A percentile compares a stretch with the other conserved stretches of the same genome.
Conservation (phyloP, 1,140 invertebrate genomes). For the Lucilia sericata region DNA sequence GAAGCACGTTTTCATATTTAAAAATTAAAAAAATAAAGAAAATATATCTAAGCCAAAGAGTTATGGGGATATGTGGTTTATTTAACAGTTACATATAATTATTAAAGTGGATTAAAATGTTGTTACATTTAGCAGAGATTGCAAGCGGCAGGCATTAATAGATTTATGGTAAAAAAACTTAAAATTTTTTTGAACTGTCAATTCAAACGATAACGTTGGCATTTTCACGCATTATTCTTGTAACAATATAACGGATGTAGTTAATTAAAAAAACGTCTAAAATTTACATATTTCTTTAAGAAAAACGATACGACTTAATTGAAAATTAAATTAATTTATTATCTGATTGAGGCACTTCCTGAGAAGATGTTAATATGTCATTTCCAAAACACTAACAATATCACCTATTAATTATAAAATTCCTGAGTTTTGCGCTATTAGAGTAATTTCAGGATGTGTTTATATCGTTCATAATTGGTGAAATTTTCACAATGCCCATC, state of each 20-base stretch:
- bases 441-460: too few relatives aligned
- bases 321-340: neutral
- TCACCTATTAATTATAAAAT: too few relatives aligned
- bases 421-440: too few relatives aligned
- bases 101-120: conserved; percentile 12
- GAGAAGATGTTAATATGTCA: too few relatives aligned
- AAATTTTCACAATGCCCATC: too few relatives aligned
- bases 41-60: neutral
- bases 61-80: neutral
- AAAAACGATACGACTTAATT: too few relatives aligned
- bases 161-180: neutral
- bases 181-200: neutral
- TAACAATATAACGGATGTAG: neutral
- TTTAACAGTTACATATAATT: neutral
- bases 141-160: neutral
- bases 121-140: neutral
- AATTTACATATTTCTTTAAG: too few relatives aligned
- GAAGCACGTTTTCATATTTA: neutral
- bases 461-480: too few relatives aligned
- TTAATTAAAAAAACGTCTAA: neutral
- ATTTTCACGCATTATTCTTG: neutral
- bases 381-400: too few relatives aligned
- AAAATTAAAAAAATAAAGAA: neutral
- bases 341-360: too few relatives aligned
- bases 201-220: neutral